A percentile compares a stretch with the other conserved stretches of the same genome.
Conservation (phyloP, 2,797 vertebrate species). For the Rhinella marina region DNA sequence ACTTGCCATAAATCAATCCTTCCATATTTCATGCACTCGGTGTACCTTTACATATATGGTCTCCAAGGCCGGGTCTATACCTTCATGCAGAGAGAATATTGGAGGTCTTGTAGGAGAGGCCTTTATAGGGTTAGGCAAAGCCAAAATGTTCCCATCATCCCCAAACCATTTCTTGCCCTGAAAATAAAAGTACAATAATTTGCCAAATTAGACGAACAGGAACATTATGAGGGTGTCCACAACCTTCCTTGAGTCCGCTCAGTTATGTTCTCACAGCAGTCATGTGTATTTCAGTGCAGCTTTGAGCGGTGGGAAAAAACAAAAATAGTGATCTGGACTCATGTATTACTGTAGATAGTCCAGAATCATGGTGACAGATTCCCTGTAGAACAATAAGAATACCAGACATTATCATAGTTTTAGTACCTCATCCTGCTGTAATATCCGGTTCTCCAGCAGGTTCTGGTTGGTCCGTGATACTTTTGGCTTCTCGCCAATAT, state of each 20-base stretch:
- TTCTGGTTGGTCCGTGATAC: slow-evolving; percentile 84
- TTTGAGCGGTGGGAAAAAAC: too few species aligned
- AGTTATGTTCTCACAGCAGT: too few species aligned
- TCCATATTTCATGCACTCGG: background rate
- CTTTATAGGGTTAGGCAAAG: slow-evolving; percentile 90
- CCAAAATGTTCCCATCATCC: slow-evolving; percentile 89
- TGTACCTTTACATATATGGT: slow-evolving; percentile 87
- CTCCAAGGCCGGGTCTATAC: slow-evolving; percentile 80
- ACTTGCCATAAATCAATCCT: background rate
- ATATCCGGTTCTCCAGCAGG: slow-evolving; percentile 90
- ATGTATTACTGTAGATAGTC: background rate
- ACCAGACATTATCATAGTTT: background rate
- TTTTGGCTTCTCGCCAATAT: slow-evolving; percentile 84
- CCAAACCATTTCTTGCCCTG: slow-evolving; percentile 93
- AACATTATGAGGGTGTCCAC: background rate
- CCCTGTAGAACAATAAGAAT: background rate
- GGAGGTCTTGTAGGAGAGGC: slow-evolving; percentile 84
- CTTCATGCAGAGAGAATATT: slow-evolving; percentile 77
- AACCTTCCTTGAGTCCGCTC: too few species aligned
- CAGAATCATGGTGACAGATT: background rate
- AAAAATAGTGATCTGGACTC: too few species aligned
- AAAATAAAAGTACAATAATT: slow-evolving; percentile 37
- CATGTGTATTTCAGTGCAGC: too few species aligned
- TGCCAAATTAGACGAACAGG: background rate
- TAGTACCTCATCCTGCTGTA: slow-evolving; percentile 84